These are phyloP conservation scores for Dryococelus australis DNA, from an alignment of 2,888 invertebrate genomes.

Conservation along the genomic window DNA sequence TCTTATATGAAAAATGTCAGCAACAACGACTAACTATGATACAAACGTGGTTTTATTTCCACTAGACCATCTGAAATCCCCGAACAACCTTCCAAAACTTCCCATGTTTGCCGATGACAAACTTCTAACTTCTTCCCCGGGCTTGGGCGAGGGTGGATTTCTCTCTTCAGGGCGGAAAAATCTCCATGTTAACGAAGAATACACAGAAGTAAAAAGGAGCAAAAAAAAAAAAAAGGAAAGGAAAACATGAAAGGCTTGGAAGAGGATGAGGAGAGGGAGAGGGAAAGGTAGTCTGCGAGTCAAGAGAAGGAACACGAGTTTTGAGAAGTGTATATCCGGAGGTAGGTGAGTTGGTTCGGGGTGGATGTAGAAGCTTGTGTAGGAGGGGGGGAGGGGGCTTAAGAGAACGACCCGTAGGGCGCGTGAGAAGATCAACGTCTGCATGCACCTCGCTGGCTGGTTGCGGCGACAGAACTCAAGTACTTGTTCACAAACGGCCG, in stretches of 20 bases:
- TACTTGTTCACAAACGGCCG: too few relatives aligned
- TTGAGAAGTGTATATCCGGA: neutral
- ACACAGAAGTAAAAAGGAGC: neutral
- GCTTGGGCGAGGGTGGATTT: neutral
- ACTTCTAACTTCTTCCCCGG: neutral
- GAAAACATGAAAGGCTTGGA: neutral
- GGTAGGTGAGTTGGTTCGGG: too few relatives aligned
- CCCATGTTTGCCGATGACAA: neutral
- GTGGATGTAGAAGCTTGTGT: too few relatives aligned
- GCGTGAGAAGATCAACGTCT: neutral
- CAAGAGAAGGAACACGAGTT: neutral
- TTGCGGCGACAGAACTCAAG: too few relatives aligned
- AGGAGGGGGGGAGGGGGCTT: neutral
- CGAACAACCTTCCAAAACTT: neutral
- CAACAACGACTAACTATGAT: neutral
- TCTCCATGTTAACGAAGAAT: conserved; percentile 9
- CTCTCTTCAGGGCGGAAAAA: neutral
- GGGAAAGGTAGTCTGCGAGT: neutral
- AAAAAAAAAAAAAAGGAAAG: neutral
- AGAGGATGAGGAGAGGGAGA: neutral
- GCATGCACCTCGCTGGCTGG: neutral
- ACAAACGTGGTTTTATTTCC: neutral
- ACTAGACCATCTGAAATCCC: neutral
- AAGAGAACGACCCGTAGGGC: neutral
- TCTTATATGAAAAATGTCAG: too few relatives aligned